phyloP scores from a whole-genome alignment of 2,888 invertebrate genomes.

The Timema cristinae region DNA sequence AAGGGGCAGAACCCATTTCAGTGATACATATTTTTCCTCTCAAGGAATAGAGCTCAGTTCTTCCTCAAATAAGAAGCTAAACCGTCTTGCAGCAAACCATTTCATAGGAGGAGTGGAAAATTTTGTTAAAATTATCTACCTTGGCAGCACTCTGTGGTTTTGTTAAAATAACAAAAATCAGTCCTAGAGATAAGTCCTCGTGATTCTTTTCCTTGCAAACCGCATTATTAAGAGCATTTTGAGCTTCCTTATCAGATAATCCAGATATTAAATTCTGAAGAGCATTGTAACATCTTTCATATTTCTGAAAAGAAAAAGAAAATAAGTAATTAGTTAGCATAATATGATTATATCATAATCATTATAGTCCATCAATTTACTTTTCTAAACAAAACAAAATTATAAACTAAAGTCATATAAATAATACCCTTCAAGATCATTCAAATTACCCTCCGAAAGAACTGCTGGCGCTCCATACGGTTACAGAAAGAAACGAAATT shows the following conservation, averaged over 20 bases:
- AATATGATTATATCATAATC: neutral
- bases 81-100: too few species aligned
- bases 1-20: too few species aligned
- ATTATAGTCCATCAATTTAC: neutral
- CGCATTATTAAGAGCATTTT: conserved; percentile 85
- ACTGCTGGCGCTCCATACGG: conserved; percentile 27
- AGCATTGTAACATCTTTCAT: conserved; percentile 76
- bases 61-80: too few species aligned
- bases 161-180: conserved; percentile 82
- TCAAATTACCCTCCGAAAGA: conserved; percentile 22
- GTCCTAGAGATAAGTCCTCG: conserved; percentile 84
- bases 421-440: conserved; percentile 2
- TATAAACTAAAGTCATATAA: neutral
- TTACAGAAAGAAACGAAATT: conserved; percentile 17
- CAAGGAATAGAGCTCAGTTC: too few species aligned
- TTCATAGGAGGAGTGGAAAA: too few species aligned
- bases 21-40: too few species aligned
- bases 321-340: neutral
- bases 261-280: conserved; percentile 75
- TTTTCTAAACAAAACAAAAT: neutral
- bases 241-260: conserved; percentile 88
- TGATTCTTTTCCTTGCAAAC: conserved; percentile 84
- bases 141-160: conserved; percentile 79
- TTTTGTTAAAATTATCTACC: conserved; percentile 35
- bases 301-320: conserved; percentile 64